Evolutionary conservation across 2,797 vertebrate genomes (phyloP).

Genomic region (Emys orbicularis): DNA sequence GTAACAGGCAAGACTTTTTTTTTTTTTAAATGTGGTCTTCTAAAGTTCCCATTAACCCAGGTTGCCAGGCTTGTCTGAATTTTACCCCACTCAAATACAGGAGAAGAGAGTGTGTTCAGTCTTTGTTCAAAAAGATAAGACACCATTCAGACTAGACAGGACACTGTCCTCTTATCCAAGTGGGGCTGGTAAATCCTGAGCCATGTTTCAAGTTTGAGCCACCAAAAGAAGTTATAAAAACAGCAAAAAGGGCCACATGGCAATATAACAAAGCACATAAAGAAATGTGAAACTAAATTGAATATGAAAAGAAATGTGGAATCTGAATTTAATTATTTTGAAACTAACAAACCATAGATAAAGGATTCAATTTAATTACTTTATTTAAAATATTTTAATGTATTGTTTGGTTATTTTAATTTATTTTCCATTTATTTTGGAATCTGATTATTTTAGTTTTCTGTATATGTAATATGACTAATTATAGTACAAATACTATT

Average conservation of each 20-base stretch:
- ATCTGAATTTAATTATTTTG: neutral
- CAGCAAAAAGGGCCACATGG: too few relatives aligned
- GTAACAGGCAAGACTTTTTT: too few relatives aligned
- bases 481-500: too few relatives aligned
- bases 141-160: neutral
- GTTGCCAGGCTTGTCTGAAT: neutral
- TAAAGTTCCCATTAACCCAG: neutral
- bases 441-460: neutral
- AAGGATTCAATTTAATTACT: neutral
- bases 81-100: neutral
- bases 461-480: neutral
- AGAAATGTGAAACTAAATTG: neutral
- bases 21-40: neutral
- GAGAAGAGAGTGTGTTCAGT: neutral
- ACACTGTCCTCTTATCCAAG: neutral
- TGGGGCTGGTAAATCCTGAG: neutral
- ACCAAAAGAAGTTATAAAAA: neutral
- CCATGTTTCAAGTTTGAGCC: neutral
- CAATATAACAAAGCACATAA: neutral
- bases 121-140: neutral
- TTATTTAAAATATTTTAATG: neutral
- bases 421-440: neutral
- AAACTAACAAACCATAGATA: neutral
- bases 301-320: neutral
- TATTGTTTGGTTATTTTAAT: neutral